Percentiles rank a stretch among this genome's conserved stretches.
These are phyloP conservation scores for Scolanthus callimorphus DNA, from an alignment of 92 coral and sea anemone genomes.

Conservation along the genomic window DNA sequence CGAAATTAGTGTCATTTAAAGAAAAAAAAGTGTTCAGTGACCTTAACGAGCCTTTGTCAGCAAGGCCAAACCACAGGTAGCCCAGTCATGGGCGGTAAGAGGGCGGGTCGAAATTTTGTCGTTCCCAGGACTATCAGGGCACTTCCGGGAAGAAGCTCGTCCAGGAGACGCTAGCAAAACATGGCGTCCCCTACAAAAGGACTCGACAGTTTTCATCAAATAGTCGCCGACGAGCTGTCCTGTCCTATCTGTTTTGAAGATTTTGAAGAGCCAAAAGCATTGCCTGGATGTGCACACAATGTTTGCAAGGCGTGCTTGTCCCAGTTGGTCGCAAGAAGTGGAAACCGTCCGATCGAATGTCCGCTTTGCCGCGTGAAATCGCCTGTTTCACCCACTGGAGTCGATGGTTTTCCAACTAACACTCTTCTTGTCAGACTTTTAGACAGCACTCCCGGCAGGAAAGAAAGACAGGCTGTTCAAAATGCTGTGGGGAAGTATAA, in stretches of 20 bases:
- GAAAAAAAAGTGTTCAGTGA: too few relatives aligned
- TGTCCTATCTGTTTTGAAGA: background rate
- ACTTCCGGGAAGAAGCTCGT: too few relatives aligned
- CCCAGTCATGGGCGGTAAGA: too few relatives aligned
- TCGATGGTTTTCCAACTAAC: conserved; percentile 22
- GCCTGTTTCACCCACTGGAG: conserved; percentile 7
- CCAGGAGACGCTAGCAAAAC: too few relatives aligned
- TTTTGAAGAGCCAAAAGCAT: background rate
- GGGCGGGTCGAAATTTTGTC: too few relatives aligned
- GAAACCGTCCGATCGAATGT: conserved; percentile 1
- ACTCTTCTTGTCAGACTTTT: conserved; percentile 16
- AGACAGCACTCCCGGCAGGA: conserved; percentile 17
- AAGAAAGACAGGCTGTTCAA: conserved; percentile 6
- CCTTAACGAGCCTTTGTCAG: too few relatives aligned
- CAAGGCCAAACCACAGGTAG: too few relatives aligned
- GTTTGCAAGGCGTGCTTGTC: background rate
- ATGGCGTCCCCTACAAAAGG: too few relatives aligned
- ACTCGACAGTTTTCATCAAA: too few relatives aligned
- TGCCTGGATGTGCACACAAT: background rate
- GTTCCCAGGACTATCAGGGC: too few relatives aligned
- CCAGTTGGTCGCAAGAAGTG: background rate
- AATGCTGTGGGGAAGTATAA: conserved; percentile 1
- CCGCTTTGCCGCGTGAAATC: conserved; percentile 22
- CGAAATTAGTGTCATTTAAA: too few relatives aligned
- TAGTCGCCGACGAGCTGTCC: background rate